phyloP scores from a whole-genome alignment of 92 coral and sea anemone genomes.

The Epizoanthus stellaris region DNA sequence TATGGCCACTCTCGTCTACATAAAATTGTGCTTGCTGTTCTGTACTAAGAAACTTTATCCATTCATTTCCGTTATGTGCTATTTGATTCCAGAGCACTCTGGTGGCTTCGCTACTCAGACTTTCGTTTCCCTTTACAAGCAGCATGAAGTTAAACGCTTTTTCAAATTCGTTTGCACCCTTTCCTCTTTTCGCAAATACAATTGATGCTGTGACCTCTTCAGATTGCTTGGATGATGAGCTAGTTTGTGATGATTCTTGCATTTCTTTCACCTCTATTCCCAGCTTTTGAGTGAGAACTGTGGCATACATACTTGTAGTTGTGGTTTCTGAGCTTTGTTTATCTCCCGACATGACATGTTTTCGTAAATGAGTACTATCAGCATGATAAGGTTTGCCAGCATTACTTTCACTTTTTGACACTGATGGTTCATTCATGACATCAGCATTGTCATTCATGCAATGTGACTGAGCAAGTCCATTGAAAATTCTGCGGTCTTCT shows the following conservation, averaged over 20 bases:
- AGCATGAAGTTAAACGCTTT: conserved; percentile 1
- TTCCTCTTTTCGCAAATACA: conserved; percentile 1
- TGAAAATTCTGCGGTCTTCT: neutral
- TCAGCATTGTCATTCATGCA: neutral
- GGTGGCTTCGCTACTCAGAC: neutral
- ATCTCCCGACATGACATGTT: neutral
- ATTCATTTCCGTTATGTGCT: neutral
- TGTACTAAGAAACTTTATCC: neutral
- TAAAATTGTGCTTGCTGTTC: neutral
- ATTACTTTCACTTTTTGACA: neutral
- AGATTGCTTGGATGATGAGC: neutral
- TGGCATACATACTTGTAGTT: neutral
- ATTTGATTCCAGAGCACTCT: conserved; percentile 2
- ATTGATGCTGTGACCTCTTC: conserved; percentile 5
- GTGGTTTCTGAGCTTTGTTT: neutral
- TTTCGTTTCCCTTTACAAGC: neutral
- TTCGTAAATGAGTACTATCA: neutral
- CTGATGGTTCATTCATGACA: neutral
- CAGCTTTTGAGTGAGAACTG: neutral
- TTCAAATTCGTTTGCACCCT: conserved; percentile 6
- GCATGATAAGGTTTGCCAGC: neutral
- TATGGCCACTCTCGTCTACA: neutral
- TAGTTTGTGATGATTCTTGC: neutral
- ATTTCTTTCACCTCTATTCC: neutral
- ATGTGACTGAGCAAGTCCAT: neutral